These are phyloP conservation scores for Cinara cedri DNA, from an alignment of 2,888 invertebrate genomes.

Conservation along the genomic window DNA sequence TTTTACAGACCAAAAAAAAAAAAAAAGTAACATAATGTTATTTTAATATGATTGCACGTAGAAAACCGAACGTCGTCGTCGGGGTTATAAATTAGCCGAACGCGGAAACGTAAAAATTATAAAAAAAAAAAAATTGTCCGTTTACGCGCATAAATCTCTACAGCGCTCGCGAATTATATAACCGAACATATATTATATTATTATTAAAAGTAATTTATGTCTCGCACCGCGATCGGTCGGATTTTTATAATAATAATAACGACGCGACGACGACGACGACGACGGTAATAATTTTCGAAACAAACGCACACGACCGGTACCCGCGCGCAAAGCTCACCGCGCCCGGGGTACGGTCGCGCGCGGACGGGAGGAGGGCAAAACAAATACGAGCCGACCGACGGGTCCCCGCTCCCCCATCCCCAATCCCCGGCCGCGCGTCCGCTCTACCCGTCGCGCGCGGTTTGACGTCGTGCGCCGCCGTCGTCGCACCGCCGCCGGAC, in stretches of 20 bases:
- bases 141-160: slow-evolving; percentile 9
- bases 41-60: too few relatives aligned
- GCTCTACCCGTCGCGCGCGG: too few relatives aligned
- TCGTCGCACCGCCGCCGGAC: slow-evolving; percentile 14
- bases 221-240: slow-evolving; percentile 23
- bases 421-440: too few relatives aligned
- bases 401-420: not conserved
- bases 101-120: too few relatives aligned
- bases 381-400: slow-evolving; percentile 18
- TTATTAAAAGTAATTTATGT: slow-evolving; percentile 29
- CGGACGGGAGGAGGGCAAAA: not conserved
- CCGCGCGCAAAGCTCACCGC: too few relatives aligned
- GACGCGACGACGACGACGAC: slow-evolving; percentile 14
- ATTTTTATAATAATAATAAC: slow-evolving; percentile 11
- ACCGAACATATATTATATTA: too few relatives aligned
- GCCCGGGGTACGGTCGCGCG: not conserved
- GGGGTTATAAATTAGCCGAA: too few relatives aligned
- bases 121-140: slow-evolving; percentile 10
- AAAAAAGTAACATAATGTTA: too few relatives aligned
- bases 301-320: not conserved
- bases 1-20: too few relatives aligned
- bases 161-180: not conserved
- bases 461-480: not conserved
- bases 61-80: too few relatives aligned
- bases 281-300: slow-evolving; percentile 36